A percentile compares a stretch with the other conserved stretches of the same genome.
Evolutionary conservation across 1,140 invertebrate genomes (phyloP).

Genomic region (Cephus cinctus): DNA sequence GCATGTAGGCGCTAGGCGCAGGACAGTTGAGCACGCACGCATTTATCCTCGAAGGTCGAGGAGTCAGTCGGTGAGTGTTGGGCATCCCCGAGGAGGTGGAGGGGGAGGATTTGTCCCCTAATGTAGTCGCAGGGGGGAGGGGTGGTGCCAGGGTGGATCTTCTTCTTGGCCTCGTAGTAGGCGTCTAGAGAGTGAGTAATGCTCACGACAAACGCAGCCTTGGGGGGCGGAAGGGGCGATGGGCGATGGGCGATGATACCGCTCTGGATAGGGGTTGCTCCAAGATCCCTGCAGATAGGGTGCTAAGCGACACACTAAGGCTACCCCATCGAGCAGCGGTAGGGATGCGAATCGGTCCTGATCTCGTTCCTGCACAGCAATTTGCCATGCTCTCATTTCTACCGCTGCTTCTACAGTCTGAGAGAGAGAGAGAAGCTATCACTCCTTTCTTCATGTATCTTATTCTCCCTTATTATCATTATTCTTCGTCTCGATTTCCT

Average conservation of each 20-base stretch:
- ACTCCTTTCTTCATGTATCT: not conserved
- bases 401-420: no score
- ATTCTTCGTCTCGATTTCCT: conserved; percentile 19
- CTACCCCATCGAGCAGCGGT: conserved; percentile 20
- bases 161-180: conserved; percentile 30
- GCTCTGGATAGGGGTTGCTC: not conserved
- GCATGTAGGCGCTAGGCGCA: no score
- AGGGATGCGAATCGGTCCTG: conserved; percentile 32
- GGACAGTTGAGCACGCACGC: no score
- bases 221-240: conserved; percentile 7
- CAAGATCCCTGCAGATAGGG: conserved; percentile 54
- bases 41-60: no score
- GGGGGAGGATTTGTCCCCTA: conserved; percentile 54
- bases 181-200: conserved; percentile 56
- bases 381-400: conserved; percentile 43
- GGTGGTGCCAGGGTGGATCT: conserved; percentile 18
- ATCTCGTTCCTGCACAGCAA: conserved; percentile 41
- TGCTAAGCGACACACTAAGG: conserved; percentile 58
- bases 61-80: no score
- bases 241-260: not conserved
- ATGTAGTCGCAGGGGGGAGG: conserved; percentile 51
- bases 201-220: conserved; percentile 57
- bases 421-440: not conserved
- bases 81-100: no score
- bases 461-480: no score